Conservation (phyloP, 1,140 invertebrate species). For the Philopotamus ludificatus region DNA sequence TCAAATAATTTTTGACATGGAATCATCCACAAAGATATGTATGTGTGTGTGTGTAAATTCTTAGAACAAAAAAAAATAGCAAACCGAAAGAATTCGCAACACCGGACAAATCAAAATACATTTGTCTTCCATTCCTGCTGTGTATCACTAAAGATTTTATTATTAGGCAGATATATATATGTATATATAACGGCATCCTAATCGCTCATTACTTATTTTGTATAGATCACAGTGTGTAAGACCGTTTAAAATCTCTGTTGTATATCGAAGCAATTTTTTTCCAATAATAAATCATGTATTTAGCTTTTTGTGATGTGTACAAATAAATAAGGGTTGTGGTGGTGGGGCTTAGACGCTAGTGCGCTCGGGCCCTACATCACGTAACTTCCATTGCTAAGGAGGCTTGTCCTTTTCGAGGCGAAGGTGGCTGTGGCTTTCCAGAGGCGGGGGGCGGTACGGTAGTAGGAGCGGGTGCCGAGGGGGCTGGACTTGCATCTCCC, state of each 20-base stretch:
- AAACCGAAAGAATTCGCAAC: too few relatives aligned
- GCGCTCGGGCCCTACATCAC: slow-evolving; percentile 38
- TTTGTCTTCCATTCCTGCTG: too few relatives aligned
- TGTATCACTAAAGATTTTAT: too few relatives aligned
- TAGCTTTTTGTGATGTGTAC: slow-evolving; percentile 21
- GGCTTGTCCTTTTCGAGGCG: slow-evolving; percentile 29
- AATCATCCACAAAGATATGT: too few relatives aligned
- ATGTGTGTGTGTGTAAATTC: too few relatives aligned
- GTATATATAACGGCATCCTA: too few relatives aligned
- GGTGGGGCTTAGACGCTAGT: slow-evolving; percentile 22
- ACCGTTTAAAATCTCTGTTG: background rate
- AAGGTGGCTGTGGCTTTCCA: slow-evolving; percentile 17
- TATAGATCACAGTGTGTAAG: too few relatives aligned
- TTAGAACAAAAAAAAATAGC: too few relatives aligned
- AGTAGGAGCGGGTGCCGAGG: slow-evolving; percentile 17
- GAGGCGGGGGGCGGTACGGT: slow-evolving; percentile 15
- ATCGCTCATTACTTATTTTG: too few relatives aligned
- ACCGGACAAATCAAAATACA: too few relatives aligned
- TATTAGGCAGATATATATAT: too few relatives aligned
- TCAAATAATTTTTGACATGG: too few relatives aligned
- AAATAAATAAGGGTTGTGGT: slow-evolving; percentile 9
- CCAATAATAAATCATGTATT: slow-evolving; percentile 4
- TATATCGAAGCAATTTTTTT: background rate
- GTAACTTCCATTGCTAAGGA: slow-evolving; percentile 40
- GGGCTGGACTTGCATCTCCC: slow-evolving; percentile 9